Percentiles rank a stretch among this genome's conserved stretches.
These are phyloP conservation scores for Pangasianodon gigas DNA, from an alignment of 2,113 vertebrate species.

Conservation along the genomic window DNA sequence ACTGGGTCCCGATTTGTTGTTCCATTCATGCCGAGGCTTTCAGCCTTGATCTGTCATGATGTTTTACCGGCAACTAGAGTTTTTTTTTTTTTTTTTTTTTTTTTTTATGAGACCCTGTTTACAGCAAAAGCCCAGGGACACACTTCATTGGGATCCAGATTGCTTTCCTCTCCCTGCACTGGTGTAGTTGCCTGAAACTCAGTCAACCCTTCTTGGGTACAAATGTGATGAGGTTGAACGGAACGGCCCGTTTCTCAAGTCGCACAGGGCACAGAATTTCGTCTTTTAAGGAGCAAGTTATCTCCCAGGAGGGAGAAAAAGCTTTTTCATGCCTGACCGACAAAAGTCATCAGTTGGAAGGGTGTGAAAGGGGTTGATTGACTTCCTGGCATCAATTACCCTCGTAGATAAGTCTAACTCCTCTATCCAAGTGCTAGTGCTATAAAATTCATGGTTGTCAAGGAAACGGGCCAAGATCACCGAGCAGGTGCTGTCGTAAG, in stretches of 20 bases:
- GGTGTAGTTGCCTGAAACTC: conserved; percentile 52
- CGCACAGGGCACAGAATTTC: conserved; percentile 6
- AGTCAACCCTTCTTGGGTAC: conserved; percentile 58
- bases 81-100: conserved; percentile 54
- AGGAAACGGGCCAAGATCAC: conserved; percentile 40
- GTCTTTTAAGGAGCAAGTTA: conserved; percentile 35
- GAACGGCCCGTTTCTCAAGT: conserved; percentile 45
- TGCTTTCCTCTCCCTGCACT: conserved; percentile 57
- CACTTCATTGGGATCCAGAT: conserved; percentile 63
- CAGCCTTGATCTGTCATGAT: conserved; percentile 60
- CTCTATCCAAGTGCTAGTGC: conserved; percentile 39
- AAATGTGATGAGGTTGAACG: conserved; percentile 59
- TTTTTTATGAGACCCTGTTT: conserved; percentile 54
- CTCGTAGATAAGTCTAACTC: conserved; percentile 44
- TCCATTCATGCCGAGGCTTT: conserved; percentile 57
- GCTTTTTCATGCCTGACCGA: conserved; percentile 49
- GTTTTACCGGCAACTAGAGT: conserved; percentile 56
- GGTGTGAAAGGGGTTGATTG: conserved; percentile 45
- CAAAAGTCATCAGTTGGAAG: conserved; percentile 44
- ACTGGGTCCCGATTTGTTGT: conserved; percentile 53
- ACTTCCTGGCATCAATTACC: conserved; percentile 54
- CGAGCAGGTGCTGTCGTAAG: conserved; percentile 42
- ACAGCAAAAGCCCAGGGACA: conserved; percentile 57
- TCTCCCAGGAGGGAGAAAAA: conserved; percentile 22
- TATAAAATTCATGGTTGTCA: conserved; percentile 49